Base-by-base conservation (phyloP, 2,113 vertebrate genomes). In the Tetraodon nigroviridis region DNA sequence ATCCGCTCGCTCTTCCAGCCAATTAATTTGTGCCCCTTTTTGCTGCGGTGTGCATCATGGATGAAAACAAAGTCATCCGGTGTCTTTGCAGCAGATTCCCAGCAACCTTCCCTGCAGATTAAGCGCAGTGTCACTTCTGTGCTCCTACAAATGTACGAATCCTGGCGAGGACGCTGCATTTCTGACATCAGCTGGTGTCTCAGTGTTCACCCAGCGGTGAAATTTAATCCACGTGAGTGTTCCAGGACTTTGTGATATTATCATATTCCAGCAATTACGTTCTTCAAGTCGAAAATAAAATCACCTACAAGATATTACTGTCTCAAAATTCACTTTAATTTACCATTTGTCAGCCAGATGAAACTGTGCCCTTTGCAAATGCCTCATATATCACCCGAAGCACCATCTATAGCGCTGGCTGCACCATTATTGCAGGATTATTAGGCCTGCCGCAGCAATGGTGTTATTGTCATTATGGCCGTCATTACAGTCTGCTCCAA, bases 11-110 rank as follows among this genome's bases (percentile, higher is more conserved):
- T 63, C 61, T 69, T 62, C 64, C 51, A 51, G 61, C 65, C 73
- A 82, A 76, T 86, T 84, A 69, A 78, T 84, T 65, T 67, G 62
- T 71, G 60, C 61, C 72, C 76, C 24, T 68, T 75, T 75, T 68
- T 61, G 64, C 67, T 67, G 56, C 48, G 40, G 50, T 62, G 64
- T 61, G 21, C 37, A 14, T 64, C 64, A 62, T 57, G 58, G 58
- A 78, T 71, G 52, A 51, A 67, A 73, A 71, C 46, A 61, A 20
- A 47, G 55, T 58, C 55, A n/a, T n/a, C 21, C 21, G 22, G 59
- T 57, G 22, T 24, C 44, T 55, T 71, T 67, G 72, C 29, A 64
- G 19, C 46, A 54, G 19, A 69, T 37, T 11, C 32, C 10, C 42
- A 44, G 42, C 42, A 42, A 13, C 14, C 40, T 42, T 42, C 1